These are phyloP conservation scores for Eulemur coronatus DNA, from an alignment of 2,797 vertebrate genomes.

Conservation along the genomic window DNA sequence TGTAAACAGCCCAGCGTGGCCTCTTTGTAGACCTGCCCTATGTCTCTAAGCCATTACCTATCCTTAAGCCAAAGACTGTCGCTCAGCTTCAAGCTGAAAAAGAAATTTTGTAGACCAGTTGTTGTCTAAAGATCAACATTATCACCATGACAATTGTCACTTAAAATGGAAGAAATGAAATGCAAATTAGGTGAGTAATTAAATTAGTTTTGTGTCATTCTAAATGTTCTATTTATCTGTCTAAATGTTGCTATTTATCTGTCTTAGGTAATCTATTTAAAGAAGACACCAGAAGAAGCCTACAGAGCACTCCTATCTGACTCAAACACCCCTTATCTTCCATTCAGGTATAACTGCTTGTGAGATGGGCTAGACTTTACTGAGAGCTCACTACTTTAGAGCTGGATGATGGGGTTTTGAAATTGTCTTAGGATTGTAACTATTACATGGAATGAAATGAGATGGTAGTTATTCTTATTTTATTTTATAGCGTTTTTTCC, in stretches of 20 bases:
- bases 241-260: constrained; percentile 69
- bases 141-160: background rate
- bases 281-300: constrained; percentile 96
- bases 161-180: background rate
- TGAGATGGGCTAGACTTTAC: background rate
- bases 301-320: constrained; percentile 93
- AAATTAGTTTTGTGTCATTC: background rate
- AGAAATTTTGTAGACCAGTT: background rate
- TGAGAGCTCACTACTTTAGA: background rate
- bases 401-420: background rate
- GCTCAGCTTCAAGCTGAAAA: background rate
- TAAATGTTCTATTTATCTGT: constrained; percentile 65
- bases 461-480: background rate
- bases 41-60: background rate
- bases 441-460: background rate
- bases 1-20: background rate
- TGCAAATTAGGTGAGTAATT: background rate
- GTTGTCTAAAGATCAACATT: background rate
- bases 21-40: background rate
- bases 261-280: constrained; percentile 95
- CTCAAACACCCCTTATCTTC: constrained; percentile 93
- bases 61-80: background rate
- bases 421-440: background rate
- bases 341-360: constrained; percentile 92
- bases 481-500: background rate